These are phyloP conservation scores for Tolypeutes matacus DNA, from an alignment of 2,797 vertebrate species.

Conservation along the genomic window DNA sequence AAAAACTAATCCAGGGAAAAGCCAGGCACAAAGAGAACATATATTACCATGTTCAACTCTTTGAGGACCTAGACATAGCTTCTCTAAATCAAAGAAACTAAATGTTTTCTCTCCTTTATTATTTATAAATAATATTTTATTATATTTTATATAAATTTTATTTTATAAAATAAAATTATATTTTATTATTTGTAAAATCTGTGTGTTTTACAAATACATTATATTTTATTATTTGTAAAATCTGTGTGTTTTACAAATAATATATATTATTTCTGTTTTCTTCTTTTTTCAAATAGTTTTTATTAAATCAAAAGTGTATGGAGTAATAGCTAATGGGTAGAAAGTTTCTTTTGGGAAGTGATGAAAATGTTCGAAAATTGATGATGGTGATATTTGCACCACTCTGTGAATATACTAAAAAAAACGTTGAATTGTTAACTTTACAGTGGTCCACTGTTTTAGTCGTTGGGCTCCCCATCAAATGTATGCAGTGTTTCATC, in stretches of 20 bases:
- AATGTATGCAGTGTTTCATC: neutral
- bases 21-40: neutral
- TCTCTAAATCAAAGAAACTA: neutral
- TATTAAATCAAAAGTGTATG: neutral
- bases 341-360: neutral
- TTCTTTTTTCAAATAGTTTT: neutral
- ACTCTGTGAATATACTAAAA: neutral
- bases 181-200: too few relatives aligned
- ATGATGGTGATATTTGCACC: neutral
- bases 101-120: neutral
- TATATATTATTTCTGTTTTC: neutral
- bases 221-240: slow-evolving; percentile 24
- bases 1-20: neutral
- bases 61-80: neutral
- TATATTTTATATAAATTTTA: too few relatives aligned
- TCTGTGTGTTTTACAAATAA: neutral
- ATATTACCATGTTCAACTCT: neutral
- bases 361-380: neutral
- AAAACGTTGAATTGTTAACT: neutral
- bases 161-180: too few relatives aligned
- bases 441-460: neutral
- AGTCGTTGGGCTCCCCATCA: neutral
- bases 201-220: too few relatives aligned
- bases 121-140: too few relatives aligned
- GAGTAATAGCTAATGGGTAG: neutral